Base-by-base conservation (phyloP, 2,888 invertebrate genomes). In the Lepetodrilus schrolli region DNA sequence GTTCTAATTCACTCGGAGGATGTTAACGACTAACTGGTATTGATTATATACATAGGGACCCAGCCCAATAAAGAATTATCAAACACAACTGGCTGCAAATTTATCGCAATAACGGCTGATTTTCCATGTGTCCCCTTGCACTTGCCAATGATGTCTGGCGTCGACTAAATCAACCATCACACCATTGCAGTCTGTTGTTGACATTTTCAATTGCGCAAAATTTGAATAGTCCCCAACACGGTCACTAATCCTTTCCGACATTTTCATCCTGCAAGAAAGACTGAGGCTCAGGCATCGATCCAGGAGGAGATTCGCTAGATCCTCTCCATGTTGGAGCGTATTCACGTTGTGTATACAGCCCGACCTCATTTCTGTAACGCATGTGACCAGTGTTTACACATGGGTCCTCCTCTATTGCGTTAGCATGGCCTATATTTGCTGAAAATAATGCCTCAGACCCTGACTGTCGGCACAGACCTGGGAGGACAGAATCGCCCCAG, bases 81-180 rank as follows among this genome's bases (percentile, higher is more conserved):
- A 47, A 26, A 26, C 23, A 30, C 43, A 23, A 10, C 68, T 68
- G 47, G 38, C 68, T 68, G 47, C 68, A 38, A 66, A 68, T 68
- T 38, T 68, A 30, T 47, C 34, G 58, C 34, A 30, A 58, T 58
- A 58, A 58, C 26, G 58, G 68, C 68, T 68, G 47, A 68, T 68
- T 68, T 68, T 68, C 68, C 68, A 68, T 68, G 68, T 68, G n/a
- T 68, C 47, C 5, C 43, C 13, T 38, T 68, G 38, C 68, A 68
- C 43, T 26, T 68, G 21, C 47, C 26, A 68, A 23, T 23, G 47
- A 68, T 30, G 68, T 68, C 68, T 68, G 68, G 68, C 68, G 68
- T 37, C 43, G 43, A 68, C 43, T 47, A 68, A 68, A 68, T 68
- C 47, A 68, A 68, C 68, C 47, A 38, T 23, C 58, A 58, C 58